Percentiles rank a stretch among this genome's conserved stretches.
These are phyloP conservation scores for Rhinopithecus roxellana DNA, from an alignment of 2,113 vertebrate genomes.

Conservation along the genomic window DNA sequence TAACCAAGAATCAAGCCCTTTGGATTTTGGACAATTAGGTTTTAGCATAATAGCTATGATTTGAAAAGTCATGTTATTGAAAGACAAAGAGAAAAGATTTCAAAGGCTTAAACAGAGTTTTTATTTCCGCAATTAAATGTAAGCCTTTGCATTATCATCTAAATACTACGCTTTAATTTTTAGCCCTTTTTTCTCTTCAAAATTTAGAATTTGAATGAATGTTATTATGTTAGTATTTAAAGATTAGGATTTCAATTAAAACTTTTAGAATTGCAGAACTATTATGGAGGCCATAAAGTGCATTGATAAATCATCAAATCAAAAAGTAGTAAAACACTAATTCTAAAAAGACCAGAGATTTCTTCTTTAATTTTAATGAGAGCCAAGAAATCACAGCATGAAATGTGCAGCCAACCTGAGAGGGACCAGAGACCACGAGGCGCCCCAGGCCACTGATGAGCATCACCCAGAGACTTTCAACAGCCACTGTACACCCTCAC, in stretches of 20 bases:
- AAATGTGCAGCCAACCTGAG: neutral
- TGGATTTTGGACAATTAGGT: conserved; percentile 70
- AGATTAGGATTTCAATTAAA: conserved; percentile 26
- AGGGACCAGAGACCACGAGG: neutral
- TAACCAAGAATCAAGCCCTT: conserved; percentile 64
- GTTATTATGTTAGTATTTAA: conserved; percentile 34
- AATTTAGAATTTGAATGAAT: conserved; percentile 7
- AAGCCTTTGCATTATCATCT: conserved; percentile 8
- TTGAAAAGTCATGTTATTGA: conserved; percentile 68
- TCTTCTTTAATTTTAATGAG: neutral
- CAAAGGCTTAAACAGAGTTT: neutral
- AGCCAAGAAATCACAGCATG: neutral
- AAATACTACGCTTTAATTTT: neutral
- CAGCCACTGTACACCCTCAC: neutral
- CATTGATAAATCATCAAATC: neutral
- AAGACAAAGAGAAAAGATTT: conserved; percentile 49
- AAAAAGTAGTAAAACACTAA: neutral
- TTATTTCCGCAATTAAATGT: conserved; percentile 31
- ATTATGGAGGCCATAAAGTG: neutral
- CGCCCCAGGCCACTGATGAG: neutral
- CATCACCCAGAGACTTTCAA: neutral
- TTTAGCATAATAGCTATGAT: conserved; percentile 76
- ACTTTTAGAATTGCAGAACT: conserved; percentile 1
- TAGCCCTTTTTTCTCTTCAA: neutral
- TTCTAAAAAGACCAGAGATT: neutral